A percentile compares a stretch with the other conserved stretches of the same genome.
Conservation (phyloP, 2,113 vertebrate genomes). For the Climacteris rufus region DNA sequence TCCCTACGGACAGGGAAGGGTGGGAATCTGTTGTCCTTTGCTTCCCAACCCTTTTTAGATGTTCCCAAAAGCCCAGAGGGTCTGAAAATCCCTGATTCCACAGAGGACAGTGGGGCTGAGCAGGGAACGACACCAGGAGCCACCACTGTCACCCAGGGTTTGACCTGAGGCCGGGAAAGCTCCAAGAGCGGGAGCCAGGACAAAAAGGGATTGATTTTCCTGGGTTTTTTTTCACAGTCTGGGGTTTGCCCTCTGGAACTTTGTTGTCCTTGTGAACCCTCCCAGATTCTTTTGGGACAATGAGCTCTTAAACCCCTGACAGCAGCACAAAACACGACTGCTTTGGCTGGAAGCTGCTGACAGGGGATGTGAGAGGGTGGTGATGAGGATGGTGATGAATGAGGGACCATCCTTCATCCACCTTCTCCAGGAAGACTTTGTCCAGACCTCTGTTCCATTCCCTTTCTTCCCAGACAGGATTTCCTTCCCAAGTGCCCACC, state of each 20-base stretch:
- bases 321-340: rapidly evolving
- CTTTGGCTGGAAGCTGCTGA: background rate
- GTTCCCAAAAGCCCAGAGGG: background rate
- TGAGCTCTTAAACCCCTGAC: background rate
- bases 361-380: background rate
- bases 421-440: background rate
- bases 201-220: background rate
- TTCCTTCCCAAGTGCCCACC: background rate
- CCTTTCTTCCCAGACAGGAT: background rate
- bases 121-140: too few species aligned
- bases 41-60: background rate
- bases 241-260: background rate
- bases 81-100: background rate
- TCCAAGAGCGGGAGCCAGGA: background rate
- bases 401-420: background rate
- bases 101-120: background rate
- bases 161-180: background rate
- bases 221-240: background rate
- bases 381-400: background rate
- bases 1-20: rapidly evolving
- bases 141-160: rapidly evolving
- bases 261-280: background rate
- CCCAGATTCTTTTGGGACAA: background rate
- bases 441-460: background rate
- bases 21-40: background rate